A percentile compares a stretch with the other conserved stretches of the same genome.
These are phyloP conservation scores for Andrena bucephala DNA, from an alignment of 2,888 invertebrate species.

Conservation along the genomic window DNA sequence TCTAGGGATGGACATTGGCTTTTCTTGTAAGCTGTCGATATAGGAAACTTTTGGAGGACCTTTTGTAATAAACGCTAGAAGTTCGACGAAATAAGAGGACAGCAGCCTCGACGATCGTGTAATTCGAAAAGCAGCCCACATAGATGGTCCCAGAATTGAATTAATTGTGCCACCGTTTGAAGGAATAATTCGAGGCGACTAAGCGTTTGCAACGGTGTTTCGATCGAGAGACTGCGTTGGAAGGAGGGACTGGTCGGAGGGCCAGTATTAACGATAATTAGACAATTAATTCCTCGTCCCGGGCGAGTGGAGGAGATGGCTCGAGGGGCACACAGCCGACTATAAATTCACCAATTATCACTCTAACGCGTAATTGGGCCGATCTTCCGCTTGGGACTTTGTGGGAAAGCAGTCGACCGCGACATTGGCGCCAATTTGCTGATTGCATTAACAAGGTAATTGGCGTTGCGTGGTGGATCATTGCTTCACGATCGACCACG, in stretches of 20 bases:
- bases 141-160: not conserved
- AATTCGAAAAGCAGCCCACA: not conserved
- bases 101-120: not conserved
- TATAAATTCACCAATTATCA: slow-evolving; percentile 83
- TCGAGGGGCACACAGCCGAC: slow-evolving; percentile 60
- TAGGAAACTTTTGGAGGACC: too few species aligned
- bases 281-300: slow-evolving; percentile 79
- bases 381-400: slow-evolving; percentile 75
- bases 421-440: slow-evolving; percentile 81
- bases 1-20: too few species aligned
- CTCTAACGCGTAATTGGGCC: slow-evolving; percentile 80
- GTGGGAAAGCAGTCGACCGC: slow-evolving; percentile 80
- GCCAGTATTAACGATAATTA: slow-evolving; percentile 76
- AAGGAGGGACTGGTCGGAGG: slow-evolving; percentile 51
- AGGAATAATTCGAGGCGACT: slow-evolving; percentile 28
- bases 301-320: slow-evolving; percentile 75
- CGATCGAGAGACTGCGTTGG: slow-evolving; percentile 40
- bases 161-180: slow-evolving; percentile 16
- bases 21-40: too few species aligned
- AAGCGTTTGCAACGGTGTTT: slow-evolving; percentile 33
- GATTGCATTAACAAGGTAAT: slow-evolving; percentile 77
- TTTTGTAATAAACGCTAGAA: too few species aligned
- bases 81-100: not conserved
- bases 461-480: slow-evolving; percentile 52
- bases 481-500: slow-evolving; percentile 38